Evolutionary conservation across 1,140 invertebrate species (phyloP), one percentile per base, ranked within the genome.

Genomic region (Eufriesea mexicana): DNA sequence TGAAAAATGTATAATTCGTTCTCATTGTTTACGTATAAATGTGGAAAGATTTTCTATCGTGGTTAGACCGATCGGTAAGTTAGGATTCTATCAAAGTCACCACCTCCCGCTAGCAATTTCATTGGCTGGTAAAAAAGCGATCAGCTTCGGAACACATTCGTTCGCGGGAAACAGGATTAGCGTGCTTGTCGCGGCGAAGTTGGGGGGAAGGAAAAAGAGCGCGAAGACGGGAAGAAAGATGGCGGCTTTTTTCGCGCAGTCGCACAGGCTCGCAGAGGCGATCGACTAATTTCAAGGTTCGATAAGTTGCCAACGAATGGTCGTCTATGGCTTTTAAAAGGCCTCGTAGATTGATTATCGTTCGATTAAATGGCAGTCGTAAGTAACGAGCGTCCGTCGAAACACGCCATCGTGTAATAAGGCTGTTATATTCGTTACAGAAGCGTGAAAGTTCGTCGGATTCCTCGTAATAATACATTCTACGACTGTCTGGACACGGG

Each of bases 241-340:
- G 57, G 10, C 57, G 23, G 57, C n/a, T 35, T 35, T 35, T 35
- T 35, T 35, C 35, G 35, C 35, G 35, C 35, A 35, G 35, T 4
- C 35, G 35, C 35, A 35, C 35, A 35, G 35, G 1, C 4, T 35
- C 35, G 35, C 35, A 35, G 35, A 35, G 35, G 35, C 35, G 35
- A 77, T 76, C 45, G 73, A 47, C 49, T 67, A 77, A 67, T 77
- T 77, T 77, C 61, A 77, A 54, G 62, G 75, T 77, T 64, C 47
- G 49, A 77, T 55, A 54, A 18, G 20, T 76, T 49, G 45, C 45
- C 73, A 57, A 76, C 49, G 8, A 10, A 20, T 12, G n/a, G 20
- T 23, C 12, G 54, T 5, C 25, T 47, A n/a, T 18, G 28, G 16
- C 25, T 66, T n/a, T 18, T 25, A 28, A 73, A 45, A 79, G 28